Conservation (phyloP, 2,888 invertebrate species). For the Platycnemis pennipes region DNA sequence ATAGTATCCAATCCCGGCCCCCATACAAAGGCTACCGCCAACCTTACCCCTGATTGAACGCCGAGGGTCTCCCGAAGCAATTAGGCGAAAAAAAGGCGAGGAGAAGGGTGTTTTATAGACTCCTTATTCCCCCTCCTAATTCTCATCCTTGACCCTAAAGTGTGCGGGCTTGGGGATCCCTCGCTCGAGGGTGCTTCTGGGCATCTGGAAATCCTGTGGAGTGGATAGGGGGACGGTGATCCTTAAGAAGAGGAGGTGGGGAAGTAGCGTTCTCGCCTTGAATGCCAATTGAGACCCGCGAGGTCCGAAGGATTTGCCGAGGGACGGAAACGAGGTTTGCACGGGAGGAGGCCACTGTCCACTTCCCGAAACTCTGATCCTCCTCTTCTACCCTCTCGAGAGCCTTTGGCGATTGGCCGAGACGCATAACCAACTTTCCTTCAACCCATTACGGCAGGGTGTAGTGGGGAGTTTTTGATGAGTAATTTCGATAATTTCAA, state of each 20-base stretch:
- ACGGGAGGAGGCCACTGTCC: neutral
- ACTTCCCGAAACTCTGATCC: neutral
- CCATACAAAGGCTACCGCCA: neutral
- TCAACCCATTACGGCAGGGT: too few species aligned
- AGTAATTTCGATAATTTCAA: too few species aligned
- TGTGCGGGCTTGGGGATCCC: neutral
- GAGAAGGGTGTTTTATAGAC: neutral
- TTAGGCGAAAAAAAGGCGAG: neutral
- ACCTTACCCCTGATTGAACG: neutral
- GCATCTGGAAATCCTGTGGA: neutral
- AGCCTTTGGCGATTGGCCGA: neutral
- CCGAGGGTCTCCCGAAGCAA: neutral
- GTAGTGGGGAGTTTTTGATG: too few species aligned
- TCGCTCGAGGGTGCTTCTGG: neutral
- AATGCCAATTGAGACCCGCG: neutral
- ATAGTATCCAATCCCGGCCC: neutral
- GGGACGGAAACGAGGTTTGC: neutral
- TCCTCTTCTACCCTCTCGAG: neutral
- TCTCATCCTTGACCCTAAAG: conserved; percentile 5
- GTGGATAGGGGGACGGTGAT: neutral
- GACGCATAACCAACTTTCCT: too few species aligned
- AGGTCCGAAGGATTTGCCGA: neutral
- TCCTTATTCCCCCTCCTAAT: neutral
- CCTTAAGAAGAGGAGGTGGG: neutral
- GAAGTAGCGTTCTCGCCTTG: neutral